Evolutionary conservation across 2,113 vertebrate genomes (phyloP).

Genomic region (Dipodomys merriami): DNA sequence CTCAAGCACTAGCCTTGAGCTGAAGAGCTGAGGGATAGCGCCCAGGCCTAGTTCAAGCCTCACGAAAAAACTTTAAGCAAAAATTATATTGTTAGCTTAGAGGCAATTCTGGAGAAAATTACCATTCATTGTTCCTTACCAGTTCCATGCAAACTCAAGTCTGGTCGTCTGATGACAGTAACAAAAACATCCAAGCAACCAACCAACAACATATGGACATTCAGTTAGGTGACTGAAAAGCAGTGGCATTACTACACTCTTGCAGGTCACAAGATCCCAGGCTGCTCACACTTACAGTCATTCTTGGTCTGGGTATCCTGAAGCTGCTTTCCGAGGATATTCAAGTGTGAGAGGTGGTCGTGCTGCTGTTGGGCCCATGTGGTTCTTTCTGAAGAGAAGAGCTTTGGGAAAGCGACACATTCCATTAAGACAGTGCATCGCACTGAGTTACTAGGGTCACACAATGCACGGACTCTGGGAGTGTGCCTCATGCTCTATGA

Average conservation of each 20-base stretch:
- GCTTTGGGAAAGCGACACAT: conserved; percentile 82
- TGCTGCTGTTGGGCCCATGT: conserved; percentile 88
- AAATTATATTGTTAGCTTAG: neutral
- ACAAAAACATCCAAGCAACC: neutral
- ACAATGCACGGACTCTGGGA: no score
- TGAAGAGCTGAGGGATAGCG: neutral
- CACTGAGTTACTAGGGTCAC: no score
- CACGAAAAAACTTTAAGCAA: neutral
- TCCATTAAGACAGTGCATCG: neutral
- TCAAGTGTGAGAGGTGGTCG: conserved; percentile 84
- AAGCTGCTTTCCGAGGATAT: conserved; percentile 88
- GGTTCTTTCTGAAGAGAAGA: conserved; percentile 90
- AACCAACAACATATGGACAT: neutral
- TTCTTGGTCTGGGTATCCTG: conserved; percentile 84
- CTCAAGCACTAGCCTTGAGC: no score
- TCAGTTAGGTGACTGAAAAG: neutral
- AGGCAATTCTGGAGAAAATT: neutral
- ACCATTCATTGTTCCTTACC: neutral
- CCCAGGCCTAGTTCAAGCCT: no score
- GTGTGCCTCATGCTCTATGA: neutral
- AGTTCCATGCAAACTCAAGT: neutral
- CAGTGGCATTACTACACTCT: rapidly evolving
- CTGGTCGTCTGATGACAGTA: conserved; percentile 5
- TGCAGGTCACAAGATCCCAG: neutral
- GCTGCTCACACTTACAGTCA: conserved; percentile 86